A percentile compares a stretch with the other conserved stretches of the same genome.
Conservation (phyloP, 2,113 vertebrate species). For the Machaerirhynchus nigripectus region DNA sequence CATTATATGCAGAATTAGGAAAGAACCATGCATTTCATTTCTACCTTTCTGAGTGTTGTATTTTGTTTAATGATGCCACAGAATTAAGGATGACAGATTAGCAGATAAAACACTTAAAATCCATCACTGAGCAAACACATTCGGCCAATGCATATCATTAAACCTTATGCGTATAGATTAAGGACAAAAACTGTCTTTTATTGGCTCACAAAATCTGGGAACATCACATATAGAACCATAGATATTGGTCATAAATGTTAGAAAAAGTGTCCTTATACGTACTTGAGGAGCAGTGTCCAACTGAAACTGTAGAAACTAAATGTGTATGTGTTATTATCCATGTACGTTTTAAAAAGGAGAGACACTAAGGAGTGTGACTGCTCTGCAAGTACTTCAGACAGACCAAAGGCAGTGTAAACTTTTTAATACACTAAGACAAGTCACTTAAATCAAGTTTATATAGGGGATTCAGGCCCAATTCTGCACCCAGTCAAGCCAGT, state of each 20-base stretch:
- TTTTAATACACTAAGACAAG: background rate
- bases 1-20: background rate
- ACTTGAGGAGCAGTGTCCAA: background rate
- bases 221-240: background rate
- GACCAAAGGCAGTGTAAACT: background rate
- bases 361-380: background rate
- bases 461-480: background rate
- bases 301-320: background rate
- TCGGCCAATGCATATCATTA: background rate
- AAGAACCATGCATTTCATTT: background rate
- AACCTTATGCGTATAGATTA: background rate
- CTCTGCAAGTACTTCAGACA: background rate
- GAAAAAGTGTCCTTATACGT: background rate
- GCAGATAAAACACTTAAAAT: background rate
- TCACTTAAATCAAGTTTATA: background rate
- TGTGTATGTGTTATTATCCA: background rate
- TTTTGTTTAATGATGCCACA: background rate
- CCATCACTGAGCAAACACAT: background rate
- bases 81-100: background rate
- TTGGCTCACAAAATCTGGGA: background rate
- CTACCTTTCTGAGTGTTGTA: background rate
- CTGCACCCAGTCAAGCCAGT: background rate
- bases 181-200: background rate
- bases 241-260: background rate
- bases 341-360: background rate